Percentiles rank a stretch among this genome's conserved stretches.
Evolutionary conservation across 2,113 vertebrate species (phyloP).

Genomic region (Canis aureus): DNA sequence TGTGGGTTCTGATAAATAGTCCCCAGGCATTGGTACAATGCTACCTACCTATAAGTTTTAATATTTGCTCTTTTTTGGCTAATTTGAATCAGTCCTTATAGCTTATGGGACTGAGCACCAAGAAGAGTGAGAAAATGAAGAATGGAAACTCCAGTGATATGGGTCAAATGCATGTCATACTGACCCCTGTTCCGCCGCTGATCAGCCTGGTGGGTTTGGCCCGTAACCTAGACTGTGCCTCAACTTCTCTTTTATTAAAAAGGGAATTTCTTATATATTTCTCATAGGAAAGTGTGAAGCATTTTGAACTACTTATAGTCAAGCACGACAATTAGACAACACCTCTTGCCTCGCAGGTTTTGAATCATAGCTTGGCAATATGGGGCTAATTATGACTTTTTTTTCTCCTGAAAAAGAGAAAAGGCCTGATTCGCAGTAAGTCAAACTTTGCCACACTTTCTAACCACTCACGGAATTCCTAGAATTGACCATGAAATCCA

Average conservation of each 20-base stretch:
- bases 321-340: not conserved
- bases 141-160: constrained; percentile 24
- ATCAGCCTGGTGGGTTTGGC: not conserved
- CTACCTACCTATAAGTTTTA: not conserved
- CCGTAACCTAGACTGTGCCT: constrained; percentile 33
- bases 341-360: not conserved
- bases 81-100: constrained; percentile 16
- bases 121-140: constrained; percentile 39
- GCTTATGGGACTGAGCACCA: not conserved
- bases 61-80: constrained; percentile 19
- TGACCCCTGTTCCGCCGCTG: not conserved
- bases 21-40: not conserved
- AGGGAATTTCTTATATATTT: not conserved
- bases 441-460: constrained; percentile 18
- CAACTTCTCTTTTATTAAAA: constrained; percentile 38
- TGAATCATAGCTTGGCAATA: constrained; percentile 21
- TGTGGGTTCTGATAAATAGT: not conserved
- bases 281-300: not conserved
- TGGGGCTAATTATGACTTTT: not conserved
- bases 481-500: constrained; percentile 38
- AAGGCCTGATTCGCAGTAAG: constrained; percentile 8
- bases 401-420: not conserved
- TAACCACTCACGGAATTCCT: constrained; percentile 26
- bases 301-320: not conserved
- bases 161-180: constrained; percentile 4